Conservation (phyloP, 2,113 vertebrate genomes). For the Lepidothrix coronata region DNA sequence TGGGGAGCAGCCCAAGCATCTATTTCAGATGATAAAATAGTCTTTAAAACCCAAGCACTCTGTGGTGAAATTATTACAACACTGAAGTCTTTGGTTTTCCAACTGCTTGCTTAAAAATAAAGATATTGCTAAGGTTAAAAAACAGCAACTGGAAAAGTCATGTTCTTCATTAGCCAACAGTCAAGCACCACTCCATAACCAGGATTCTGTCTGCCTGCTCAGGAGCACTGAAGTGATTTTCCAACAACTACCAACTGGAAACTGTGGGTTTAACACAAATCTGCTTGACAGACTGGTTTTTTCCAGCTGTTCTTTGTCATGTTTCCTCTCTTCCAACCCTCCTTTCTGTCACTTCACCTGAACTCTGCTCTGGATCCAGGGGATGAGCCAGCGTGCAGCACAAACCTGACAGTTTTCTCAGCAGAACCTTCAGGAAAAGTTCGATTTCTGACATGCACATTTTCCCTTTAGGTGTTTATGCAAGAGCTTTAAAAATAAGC, state of each 20-base stretch:
- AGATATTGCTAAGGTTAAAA: not conserved
- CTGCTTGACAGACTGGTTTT: not conserved
- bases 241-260: not conserved
- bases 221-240: not conserved
- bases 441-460: not conserved
- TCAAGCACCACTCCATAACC: not conserved
- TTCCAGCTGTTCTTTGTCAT: constrained; percentile 10
- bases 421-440: not conserved
- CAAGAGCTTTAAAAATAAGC: not conserved
- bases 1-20: not conserved
- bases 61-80: not conserved
- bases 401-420: not conserved
- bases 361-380: not conserved
- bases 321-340: not conserved
- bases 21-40: not conserved
- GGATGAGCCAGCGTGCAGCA: not conserved
- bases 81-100: not conserved
- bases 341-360: not conserved
- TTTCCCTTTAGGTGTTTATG: not conserved
- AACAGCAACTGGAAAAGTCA: not conserved
- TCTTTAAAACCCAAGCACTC: not conserved
- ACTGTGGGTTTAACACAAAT: not conserved
- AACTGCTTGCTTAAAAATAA: not conserved
- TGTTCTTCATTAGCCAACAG: not conserved
- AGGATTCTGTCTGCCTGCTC: not conserved